Percentiles rank a stretch among this genome's conserved stretches.
These are phyloP conservation scores for Trissolcus japonicus DNA, from an alignment of 2,888 invertebrate genomes.

Conservation along the genomic window DNA sequence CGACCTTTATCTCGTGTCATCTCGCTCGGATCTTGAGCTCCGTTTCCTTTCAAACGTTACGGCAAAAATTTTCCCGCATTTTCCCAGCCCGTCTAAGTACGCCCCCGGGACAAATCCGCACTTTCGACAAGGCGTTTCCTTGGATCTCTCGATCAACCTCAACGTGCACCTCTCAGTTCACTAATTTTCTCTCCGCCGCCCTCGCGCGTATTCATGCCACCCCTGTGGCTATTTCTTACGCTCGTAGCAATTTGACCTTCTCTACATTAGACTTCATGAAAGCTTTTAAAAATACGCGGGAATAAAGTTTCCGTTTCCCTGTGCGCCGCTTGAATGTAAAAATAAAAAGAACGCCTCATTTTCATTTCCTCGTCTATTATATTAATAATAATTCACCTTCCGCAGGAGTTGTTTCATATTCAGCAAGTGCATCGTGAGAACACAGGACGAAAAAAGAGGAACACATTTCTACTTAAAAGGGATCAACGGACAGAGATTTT, in stretches of 20 bases:
- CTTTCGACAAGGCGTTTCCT: slow-evolving; percentile 65
- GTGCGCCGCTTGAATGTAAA: not conserved
- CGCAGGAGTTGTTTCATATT: not conserved
- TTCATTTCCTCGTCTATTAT: too few relatives aligned
- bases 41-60: slow-evolving; percentile 33
- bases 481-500: not conserved
- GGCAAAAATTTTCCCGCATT: slow-evolving; percentile 64
- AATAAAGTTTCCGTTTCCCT: slow-evolving; percentile 7
- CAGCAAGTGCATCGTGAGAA: not conserved
- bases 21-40: slow-evolving; percentile 14
- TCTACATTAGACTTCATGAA: slow-evolving; percentile 26
- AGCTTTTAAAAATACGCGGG: slow-evolving; percentile 48
- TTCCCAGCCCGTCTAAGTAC: slow-evolving; percentile 65
- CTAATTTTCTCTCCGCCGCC: slow-evolving; percentile 63
- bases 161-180: slow-evolving; percentile 57
- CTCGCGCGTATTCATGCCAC: slow-evolving; percentile 47
- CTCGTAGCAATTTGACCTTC: slow-evolving; percentile 44
- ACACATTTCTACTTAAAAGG: not conserved
- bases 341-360: not conserved
- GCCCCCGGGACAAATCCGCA: slow-evolving; percentile 72
- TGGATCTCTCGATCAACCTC: slow-evolving; percentile 57
- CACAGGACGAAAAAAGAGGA: not conserved
- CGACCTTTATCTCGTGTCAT: slow-evolving; percentile 43
- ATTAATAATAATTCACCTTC: not conserved
- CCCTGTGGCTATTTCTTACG: slow-evolving; percentile 62